These are phyloP conservation scores for Arvicola amphibius DNA, from an alignment of 2,797 vertebrate genomes.

Conservation along the genomic window DNA sequence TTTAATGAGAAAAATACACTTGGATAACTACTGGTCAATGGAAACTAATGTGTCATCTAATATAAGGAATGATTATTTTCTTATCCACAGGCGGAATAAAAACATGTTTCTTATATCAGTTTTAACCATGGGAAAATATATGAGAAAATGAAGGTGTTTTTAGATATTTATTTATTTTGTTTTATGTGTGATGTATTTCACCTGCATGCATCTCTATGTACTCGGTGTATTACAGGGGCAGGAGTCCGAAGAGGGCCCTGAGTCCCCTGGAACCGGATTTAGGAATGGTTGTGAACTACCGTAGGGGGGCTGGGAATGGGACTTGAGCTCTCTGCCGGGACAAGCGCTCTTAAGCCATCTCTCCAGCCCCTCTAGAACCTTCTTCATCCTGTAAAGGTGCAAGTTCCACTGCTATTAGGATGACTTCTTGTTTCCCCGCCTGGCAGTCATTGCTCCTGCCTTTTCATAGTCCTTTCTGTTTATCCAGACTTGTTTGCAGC, in stretches of 20 bases:
- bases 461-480: neutral
- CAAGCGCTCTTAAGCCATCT: neutral
- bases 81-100: neutral
- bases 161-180: neutral
- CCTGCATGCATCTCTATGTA: too few species aligned
- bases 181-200: neutral
- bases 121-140: neutral
- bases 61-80: neutral
- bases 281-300: neutral
- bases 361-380: neutral
- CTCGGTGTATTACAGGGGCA: neutral
- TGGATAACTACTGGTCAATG: neutral
- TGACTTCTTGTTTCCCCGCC: neutral
- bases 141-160: neutral
- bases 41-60: neutral
- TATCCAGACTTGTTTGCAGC: neutral
- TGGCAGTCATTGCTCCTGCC: too few species aligned
- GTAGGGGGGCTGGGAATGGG: neutral
- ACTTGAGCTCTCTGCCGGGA: neutral
- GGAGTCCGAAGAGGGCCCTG: neutral
- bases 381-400: neutral
- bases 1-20: constrained; percentile 20
- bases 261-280: neutral
- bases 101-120: neutral
- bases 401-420: neutral